Evolutionary conservation across 2,113 vertebrate species (phyloP).

Genomic region (Orthonyx spaldingii): DNA sequence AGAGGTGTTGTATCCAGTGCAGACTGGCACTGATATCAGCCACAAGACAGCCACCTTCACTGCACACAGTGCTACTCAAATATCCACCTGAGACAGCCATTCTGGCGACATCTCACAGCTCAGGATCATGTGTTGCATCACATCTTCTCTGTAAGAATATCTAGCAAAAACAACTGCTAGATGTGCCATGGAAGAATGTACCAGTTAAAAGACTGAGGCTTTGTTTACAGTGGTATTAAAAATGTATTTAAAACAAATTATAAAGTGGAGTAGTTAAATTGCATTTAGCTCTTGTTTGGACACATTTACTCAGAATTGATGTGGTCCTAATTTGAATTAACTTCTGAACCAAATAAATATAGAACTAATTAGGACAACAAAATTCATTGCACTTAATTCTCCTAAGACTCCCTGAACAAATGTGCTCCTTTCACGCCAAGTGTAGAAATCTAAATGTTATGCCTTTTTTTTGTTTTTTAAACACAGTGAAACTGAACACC

Average conservation of each 20-base stretch:
- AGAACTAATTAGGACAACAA: background rate
- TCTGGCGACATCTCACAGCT: background rate
- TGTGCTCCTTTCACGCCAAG: background rate
- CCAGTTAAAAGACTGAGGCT: background rate
- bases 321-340: background rate
- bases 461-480: background rate
- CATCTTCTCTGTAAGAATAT: background rate
- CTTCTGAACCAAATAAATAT: background rate
- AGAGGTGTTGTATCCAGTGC: fast-evolving
- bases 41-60: background rate
- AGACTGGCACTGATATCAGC: background rate
- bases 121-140: background rate
- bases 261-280: background rate
- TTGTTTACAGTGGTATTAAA: background rate
- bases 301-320: background rate
- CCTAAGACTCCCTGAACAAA: background rate
- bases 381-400: background rate
- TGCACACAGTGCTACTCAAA: background rate
- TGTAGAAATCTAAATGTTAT: background rate
- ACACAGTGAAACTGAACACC: background rate
- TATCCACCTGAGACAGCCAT: fast-evolving
- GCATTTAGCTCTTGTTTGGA: background rate
- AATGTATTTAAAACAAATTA: background rate
- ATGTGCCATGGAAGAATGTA: background rate
- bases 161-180: background rate